Evolutionary conservation across 2,888 invertebrate genomes (phyloP).

Genomic region (Chrysotoxum bicinctum): DNA sequence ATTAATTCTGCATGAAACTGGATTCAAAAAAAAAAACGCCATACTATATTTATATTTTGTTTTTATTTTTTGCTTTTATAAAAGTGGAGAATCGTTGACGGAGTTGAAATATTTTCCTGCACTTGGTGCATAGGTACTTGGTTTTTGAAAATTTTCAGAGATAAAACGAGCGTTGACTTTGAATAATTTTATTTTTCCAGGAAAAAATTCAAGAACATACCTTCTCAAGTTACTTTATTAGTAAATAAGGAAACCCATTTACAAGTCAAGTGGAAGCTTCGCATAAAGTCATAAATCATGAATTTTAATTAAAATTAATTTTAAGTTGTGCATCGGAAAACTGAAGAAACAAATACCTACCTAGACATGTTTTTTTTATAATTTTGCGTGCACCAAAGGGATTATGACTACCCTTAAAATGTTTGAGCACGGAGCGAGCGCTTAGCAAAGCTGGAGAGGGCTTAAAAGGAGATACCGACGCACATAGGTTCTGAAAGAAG

Average conservation of each 20-base stretch:
- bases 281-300: too few relatives aligned
- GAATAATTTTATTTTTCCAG: neutral
- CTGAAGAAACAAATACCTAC: too few relatives aligned
- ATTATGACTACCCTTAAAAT: too few relatives aligned
- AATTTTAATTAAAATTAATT: too few relatives aligned
- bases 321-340: too few relatives aligned
- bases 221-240: neutral
- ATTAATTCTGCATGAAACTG: neutral
- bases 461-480: too few relatives aligned
- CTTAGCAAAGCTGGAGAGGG: too few relatives aligned
- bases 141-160: neutral
- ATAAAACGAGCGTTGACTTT: conserved; percentile 6
- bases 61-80: neutral
- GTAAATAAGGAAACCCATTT: neutral
- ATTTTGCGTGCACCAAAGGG: too few relatives aligned
- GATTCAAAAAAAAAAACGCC: neutral
- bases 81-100: neutral
- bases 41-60: neutral
- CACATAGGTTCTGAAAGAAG: too few relatives aligned
- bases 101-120: neutral
- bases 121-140: neutral
- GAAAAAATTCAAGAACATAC: neutral
- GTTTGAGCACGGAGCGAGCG: too few relatives aligned
- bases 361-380: too few relatives aligned
- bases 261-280: neutral